Conservation (phyloP, 2,113 vertebrate species). For the Ammospiza nelsoni region DNA sequence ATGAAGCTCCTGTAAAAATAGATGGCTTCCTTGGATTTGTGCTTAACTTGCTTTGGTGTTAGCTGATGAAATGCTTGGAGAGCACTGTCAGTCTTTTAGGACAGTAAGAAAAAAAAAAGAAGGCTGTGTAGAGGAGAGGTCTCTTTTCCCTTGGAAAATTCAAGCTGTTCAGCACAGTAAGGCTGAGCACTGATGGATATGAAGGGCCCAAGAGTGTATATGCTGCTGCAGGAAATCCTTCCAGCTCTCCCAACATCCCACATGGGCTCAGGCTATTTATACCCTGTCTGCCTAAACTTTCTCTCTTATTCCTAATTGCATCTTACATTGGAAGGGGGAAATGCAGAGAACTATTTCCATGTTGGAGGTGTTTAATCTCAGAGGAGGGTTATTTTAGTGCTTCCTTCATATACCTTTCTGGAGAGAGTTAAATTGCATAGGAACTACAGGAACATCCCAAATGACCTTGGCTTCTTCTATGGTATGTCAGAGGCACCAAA, state of each 20-base stretch:
- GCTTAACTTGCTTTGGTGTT: background rate
- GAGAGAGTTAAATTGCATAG: background rate
- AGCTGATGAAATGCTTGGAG: background rate
- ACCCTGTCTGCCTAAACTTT: background rate
- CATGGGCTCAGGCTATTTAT: constrained; percentile 22
- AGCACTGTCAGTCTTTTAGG: background rate
- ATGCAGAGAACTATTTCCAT: background rate
- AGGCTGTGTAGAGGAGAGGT: background rate
- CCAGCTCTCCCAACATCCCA: background rate
- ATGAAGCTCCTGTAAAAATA: background rate
- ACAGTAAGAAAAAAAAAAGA: background rate
- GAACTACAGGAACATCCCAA: background rate
- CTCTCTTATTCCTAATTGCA: background rate
- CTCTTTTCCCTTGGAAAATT: background rate
- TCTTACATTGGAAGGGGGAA: background rate
- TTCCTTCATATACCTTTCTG: constrained; percentile 10
- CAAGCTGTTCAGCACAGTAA: background rate
- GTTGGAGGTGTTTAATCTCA: background rate
- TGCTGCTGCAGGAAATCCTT: background rate
- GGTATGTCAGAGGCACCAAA: background rate
- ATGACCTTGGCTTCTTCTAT: background rate
- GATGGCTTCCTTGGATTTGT: background rate
- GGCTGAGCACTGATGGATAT: background rate
- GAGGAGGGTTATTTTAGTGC: constrained; percentile 31
- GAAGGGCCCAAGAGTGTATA: background rate